Base-by-base conservation (phyloP, 2,888 invertebrate genomes). In the Zaprionus bogoriensis region DNA sequence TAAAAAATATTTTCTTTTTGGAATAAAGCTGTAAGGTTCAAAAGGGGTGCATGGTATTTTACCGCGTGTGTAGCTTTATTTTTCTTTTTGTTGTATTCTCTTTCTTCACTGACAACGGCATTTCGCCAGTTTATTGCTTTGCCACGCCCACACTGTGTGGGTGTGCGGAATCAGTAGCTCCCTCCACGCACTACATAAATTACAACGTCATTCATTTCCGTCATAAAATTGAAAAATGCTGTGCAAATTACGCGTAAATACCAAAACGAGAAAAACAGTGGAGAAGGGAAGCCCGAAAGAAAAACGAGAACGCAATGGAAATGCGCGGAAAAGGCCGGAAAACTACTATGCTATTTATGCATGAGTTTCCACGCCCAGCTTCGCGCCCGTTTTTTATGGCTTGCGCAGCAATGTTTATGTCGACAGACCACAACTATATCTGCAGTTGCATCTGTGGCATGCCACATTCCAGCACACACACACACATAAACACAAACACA, bases 211-310 rank as follows among this genome's bases (percentile, higher is more conserved):
- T 74, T 69, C 86, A 81, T 82, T 82, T 82, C 82, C 82, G 85
- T 52, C 86, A 82, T 87, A 85, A 82, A 82, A 82, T 87, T 87
- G 87, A 87, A 85, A 85, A 87, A 81, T 84, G 78, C 62, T 85
- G 82, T 81, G 75, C 75, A 82, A 85, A 82, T 85, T 81, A 81
- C 82, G 72, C 82, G 82, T 71, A 81, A 85, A 80, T 79, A 71
- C 60, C 55, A 63, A 71, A 63, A 36, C 53, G 50, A 39, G 42
- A 59, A 47, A 41, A 71, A 51, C 5, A 17, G 6, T 4, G 9
- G 10, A 23, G 6, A 23, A 6, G 6, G 23, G 3, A 23, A 23
- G 4, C 23, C 22, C 19, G 46, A 58, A 50, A 23, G 38, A 47
- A 50, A 52, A 28, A 28, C 36, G 69, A 36, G 32, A 45, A 58